Evolutionary conservation across 2,113 vertebrate species (phyloP).

Genomic region (Oncorhynchus clarkii): DNA sequence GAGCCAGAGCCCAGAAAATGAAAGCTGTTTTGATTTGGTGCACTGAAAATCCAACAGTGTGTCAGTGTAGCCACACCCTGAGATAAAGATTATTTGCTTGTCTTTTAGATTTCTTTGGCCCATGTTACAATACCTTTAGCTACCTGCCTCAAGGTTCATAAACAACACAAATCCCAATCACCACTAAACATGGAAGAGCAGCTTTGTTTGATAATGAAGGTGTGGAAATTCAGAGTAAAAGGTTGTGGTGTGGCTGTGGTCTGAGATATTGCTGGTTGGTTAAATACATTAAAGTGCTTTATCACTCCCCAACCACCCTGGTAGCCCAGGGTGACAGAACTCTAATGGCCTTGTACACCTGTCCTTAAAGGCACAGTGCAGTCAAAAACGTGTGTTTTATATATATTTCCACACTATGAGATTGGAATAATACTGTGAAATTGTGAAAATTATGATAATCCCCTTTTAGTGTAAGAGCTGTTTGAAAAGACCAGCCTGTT

Average conservation of each 20-base stretch:
- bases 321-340: conserved; percentile 8
- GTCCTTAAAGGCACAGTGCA: neutral
- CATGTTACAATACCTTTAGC: neutral
- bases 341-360: neutral
- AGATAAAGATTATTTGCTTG: conserved; percentile 10
- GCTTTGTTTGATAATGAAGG: neutral
- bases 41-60: conserved; percentile 24
- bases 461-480: too few species aligned
- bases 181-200: neutral
- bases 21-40: conserved; percentile 31
- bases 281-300: conserved; percentile 4
- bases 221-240: neutral
- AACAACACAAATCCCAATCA: conserved; percentile 7
- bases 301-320: neutral
- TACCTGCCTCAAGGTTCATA: conserved; percentile 1
- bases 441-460: too few species aligned
- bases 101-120: conserved; percentile 7
- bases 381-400: too few species aligned
- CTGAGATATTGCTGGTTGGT: neutral
- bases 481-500: too few species aligned
- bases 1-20: conserved; percentile 6
- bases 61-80: neutral
- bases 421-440: too few species aligned
- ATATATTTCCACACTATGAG: too few species aligned
- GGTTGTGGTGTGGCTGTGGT: neutral